These are phyloP conservation scores for Rhamnusium bicolor DNA, from an alignment of 2,888 invertebrate species.

Conservation along the genomic window DNA sequence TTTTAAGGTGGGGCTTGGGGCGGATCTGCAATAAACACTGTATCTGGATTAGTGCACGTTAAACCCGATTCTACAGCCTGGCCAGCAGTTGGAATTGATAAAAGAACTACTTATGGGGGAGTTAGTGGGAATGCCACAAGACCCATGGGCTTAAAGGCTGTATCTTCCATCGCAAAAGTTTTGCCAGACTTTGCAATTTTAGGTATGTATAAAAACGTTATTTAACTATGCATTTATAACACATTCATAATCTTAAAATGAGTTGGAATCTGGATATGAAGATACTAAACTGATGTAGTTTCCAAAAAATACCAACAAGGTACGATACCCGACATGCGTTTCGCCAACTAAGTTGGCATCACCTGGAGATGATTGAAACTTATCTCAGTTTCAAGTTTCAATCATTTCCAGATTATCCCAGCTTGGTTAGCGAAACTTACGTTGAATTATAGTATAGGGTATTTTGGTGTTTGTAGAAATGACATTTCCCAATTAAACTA, in stretches of 20 bases:
- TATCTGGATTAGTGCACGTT: constrained; percentile 94
- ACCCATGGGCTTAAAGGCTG: constrained; percentile 93
- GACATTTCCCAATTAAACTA: no score
- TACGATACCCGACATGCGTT: no score
- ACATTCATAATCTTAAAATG: neutral
- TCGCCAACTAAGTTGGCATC: no score
- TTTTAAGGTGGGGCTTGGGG: constrained; percentile 89
- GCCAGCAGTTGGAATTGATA: constrained; percentile 90
- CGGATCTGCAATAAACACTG: constrained; percentile 98
- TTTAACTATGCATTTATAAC: neutral
- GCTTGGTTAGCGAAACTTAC: no score
- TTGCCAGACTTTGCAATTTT: constrained; percentile 93
- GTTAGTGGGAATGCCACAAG: constrained; percentile 93
- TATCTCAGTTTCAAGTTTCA: no score
- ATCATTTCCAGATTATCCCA: no score
- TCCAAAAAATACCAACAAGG: no score
- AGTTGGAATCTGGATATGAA: no score
- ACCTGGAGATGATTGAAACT: no score
- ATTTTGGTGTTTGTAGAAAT: no score
- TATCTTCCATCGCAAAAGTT: constrained; percentile 88
- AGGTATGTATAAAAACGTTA: constrained; percentile 72
- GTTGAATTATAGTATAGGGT: no score
- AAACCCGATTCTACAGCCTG: constrained; percentile 88
- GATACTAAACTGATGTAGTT: no score
- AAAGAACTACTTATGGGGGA: constrained; percentile 94